These are phyloP conservation scores for Tenebrosternarchus preto DNA, from an alignment of 2,113 vertebrate species.

Conservation along the genomic window DNA sequence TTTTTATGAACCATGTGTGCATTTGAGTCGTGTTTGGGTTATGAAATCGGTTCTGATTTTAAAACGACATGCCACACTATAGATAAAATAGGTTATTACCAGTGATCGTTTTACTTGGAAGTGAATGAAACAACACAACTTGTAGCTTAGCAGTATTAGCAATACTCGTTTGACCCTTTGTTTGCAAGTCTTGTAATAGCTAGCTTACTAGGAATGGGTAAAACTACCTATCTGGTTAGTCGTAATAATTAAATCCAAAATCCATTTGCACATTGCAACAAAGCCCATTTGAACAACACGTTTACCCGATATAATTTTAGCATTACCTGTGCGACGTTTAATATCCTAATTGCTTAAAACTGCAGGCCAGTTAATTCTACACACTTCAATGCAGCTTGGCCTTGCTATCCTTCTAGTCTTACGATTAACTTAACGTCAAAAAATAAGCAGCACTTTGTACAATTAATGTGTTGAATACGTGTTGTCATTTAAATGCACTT, in stretches of 20 bases:
- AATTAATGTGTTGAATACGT: not conserved
- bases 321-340: not conserved
- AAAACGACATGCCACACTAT: not conserved
- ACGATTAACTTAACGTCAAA: not conserved
- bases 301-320: not conserved
- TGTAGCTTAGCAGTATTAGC: slow-evolving; percentile 51
- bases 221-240: not conserved
- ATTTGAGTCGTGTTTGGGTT: too few species aligned
- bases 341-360: not conserved
- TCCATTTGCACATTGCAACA: not conserved
- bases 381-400: not conserved
- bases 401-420: not conserved
- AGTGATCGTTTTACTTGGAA: not conserved
- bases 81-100: not conserved
- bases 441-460: not conserved
- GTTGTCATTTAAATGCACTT: not conserved
- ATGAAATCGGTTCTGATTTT: not conserved
- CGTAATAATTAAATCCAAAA: not conserved
- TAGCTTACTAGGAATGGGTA: not conserved
- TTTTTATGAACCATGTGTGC: not conserved
- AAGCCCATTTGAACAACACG: not conserved
- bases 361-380: slow-evolving; percentile 11
- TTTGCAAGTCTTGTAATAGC: slow-evolving; percentile 52
- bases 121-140: slow-evolving; percentile 30
- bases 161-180: slow-evolving; percentile 61